These are phyloP conservation scores for Synergus gifuensis DNA, from an alignment of 2,888 invertebrate species.

Conservation along the genomic window DNA sequence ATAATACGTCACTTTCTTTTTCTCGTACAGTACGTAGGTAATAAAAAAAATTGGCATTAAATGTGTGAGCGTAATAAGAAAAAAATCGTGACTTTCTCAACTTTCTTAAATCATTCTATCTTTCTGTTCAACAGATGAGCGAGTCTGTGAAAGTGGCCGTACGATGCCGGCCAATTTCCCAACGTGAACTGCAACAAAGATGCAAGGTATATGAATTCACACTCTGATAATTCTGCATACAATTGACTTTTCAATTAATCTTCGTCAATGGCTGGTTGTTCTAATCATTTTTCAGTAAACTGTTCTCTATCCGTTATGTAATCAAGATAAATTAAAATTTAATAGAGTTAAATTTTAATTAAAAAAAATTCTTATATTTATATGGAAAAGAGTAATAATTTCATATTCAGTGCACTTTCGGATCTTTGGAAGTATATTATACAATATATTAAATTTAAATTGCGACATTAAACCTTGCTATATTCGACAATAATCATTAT, in stretches of 20 bases:
- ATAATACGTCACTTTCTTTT: conserved; percentile 26
- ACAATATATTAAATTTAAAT: background rate
- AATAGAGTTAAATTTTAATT: too few species aligned
- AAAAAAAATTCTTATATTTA: too few species aligned
- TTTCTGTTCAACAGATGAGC: conserved; percentile 69
- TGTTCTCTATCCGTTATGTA: too few species aligned
- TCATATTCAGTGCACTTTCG: background rate
- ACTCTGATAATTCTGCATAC: background rate
- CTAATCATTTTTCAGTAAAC: too few species aligned
- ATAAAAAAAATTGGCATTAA: conserved; percentile 29
- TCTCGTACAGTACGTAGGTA: background rate
- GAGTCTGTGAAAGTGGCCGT: conserved; percentile 91
- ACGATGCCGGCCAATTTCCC: conserved; percentile 92
- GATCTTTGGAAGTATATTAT: too few species aligned
- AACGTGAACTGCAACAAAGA: conserved; percentile 81
- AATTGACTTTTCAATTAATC: too few species aligned
- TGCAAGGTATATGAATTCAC: conserved; percentile 67
- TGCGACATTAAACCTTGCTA: background rate
- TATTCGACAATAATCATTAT: conserved; percentile 13
- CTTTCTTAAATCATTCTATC: conserved; percentile 47
- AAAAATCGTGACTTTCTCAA: conserved; percentile 37
- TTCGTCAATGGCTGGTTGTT: too few species aligned
- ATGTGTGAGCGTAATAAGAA: conserved; percentile 30
- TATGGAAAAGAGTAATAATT: too few species aligned
- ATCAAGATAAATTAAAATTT: too few species aligned